Evolutionary conservation across 2,888 invertebrate species (phyloP), one percentile per base, ranked within the genome.

Genomic region (Papilio demoleus): DNA sequence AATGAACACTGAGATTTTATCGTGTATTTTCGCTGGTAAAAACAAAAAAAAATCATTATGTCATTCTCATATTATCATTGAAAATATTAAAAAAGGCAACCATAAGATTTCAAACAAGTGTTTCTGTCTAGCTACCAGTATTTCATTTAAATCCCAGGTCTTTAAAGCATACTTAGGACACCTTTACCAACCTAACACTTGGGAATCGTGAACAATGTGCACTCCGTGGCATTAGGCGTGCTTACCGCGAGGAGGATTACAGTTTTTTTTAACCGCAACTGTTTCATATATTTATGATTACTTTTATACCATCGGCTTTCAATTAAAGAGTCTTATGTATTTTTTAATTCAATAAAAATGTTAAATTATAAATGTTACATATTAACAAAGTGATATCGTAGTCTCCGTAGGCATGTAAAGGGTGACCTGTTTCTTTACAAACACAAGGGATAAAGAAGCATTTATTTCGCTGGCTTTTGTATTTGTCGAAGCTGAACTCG

Each of bases 401-500:
- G 42, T 17, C 38, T 38, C 0, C 12, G 4, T 17, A 9, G 9
- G n/a, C 11, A n/a, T 40, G 8, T 6, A 45, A 45, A 47, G 5
- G 24, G 4, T 24, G 50, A 50, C 19, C 8, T 19, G 12, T 12
- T 22, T n/a, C 3, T 53, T 8, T 27, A 22, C 27, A 53, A 56
- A 31, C 31, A 31, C 27, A 31, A 17, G 11, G 24, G 19, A 42
- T 4, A 45, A 62, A 63, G 47, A 31, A 24, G 22, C 19, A 34
- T 31, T 36, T 53, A 40, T 53, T 40, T 24, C 17, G 53, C n/a
- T 38, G 53, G 14, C n/a, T 38, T 22, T 65, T 65, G 22, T 65
- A 45, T 65, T 42, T 45, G 42, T 40, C 34, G 42, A 65, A 65
- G 42, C 65, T 58, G 31, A 65, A 65, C 34, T 65, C 56, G 42